Conservation (phyloP, 1,140 invertebrate genomes). For the Trinorchestia longiramus region DNA sequence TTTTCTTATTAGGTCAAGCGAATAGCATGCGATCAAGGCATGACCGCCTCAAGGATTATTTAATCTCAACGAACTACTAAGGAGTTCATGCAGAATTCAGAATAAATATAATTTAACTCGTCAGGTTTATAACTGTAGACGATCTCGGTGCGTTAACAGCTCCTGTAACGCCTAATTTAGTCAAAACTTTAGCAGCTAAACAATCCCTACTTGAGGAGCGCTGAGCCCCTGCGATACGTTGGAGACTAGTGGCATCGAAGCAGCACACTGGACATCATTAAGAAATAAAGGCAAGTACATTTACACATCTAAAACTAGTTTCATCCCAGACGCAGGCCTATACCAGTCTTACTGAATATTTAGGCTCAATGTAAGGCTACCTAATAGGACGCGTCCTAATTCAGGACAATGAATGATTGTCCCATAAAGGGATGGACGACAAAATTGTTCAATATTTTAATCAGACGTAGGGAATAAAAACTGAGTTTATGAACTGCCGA, state of each 20-base stretch:
- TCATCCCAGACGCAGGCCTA: not conserved
- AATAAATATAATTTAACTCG: not conserved
- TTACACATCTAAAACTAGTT: too few species aligned
- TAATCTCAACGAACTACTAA: not conserved
- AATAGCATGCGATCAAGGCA: not conserved
- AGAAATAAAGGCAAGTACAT: too few species aligned
- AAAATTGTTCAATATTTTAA: not conserved
- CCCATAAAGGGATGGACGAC: not conserved
- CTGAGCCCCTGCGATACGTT: not conserved
- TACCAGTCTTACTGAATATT: not conserved
- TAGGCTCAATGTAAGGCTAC: not conserved
- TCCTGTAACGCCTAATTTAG: not conserved
- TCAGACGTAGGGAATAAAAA: too few species aligned
- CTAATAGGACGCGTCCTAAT: not conserved
- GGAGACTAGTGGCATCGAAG: too few species aligned
- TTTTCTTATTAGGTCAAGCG: not conserved
- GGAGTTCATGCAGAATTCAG: not conserved
- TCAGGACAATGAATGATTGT: not conserved
- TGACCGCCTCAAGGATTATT: not conserved
- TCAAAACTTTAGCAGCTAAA: not conserved
- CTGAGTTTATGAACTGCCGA: too few species aligned
- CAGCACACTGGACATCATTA: too few species aligned
- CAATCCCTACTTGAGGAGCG: not conserved
- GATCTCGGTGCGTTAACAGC: not conserved
- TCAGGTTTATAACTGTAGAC: not conserved